Evolutionary conservation across 2,888 invertebrate genomes (phyloP).

Genomic region (Drosophila monieri): DNA sequence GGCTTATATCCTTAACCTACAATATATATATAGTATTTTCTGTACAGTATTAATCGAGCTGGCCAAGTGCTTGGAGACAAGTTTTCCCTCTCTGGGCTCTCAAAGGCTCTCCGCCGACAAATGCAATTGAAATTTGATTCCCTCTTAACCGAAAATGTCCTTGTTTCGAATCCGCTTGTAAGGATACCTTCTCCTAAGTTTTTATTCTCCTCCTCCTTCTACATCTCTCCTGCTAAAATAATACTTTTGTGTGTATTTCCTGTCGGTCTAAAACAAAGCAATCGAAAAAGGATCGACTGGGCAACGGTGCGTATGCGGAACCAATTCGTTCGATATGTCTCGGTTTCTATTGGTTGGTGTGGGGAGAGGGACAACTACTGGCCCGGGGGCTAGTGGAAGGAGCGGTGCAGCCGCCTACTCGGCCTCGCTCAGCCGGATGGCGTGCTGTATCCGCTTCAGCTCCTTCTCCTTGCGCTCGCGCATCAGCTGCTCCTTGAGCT

Average conservation of each 20-base stretch:
- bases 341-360: constrained; percentile 32
- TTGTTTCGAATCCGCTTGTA: constrained; percentile 18
- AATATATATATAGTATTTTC: constrained; percentile 52
- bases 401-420: constrained; percentile 44
- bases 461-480: constrained; percentile 71
- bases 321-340: constrained; percentile 49
- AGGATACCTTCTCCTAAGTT: constrained; percentile 8
- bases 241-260: constrained; percentile 58
- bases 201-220: constrained; percentile 14
- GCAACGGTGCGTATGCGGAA: constrained; percentile 34
- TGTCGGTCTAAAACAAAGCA: constrained; percentile 35
- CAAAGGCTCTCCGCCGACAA: constrained; percentile 27
- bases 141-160: constrained; percentile 28
- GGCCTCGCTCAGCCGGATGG: constrained; percentile 55
- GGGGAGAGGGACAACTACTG: constrained; percentile 1
- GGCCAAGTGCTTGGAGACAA: constrained; percentile 50
- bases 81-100: constrained; percentile 12
- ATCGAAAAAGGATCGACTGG: constrained; percentile 31
- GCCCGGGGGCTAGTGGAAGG: not conserved
- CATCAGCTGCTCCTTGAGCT: constrained; percentile 65
- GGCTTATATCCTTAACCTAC: constrained; percentile 53
- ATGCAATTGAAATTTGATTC: constrained; percentile 33
- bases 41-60: constrained; percentile 70
- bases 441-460: constrained; percentile 64
- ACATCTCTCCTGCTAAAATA: constrained; percentile 56